These are phyloP conservation scores for Mesochorus sp. DNA, from an alignment of 2,888 invertebrate species.

Conservation along the genomic window DNA sequence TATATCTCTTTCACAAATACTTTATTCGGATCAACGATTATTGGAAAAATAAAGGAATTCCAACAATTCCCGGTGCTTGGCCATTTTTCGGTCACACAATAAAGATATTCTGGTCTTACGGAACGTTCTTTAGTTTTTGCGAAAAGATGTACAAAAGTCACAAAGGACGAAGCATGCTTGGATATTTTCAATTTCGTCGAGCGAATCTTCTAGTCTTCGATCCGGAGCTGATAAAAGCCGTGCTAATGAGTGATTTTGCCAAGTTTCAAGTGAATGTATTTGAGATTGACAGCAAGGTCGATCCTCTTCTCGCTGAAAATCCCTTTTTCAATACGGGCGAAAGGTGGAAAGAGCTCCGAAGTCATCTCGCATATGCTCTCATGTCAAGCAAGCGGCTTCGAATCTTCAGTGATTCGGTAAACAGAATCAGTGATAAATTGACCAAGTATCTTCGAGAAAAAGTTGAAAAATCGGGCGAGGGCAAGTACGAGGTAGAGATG, in stretches of 20 bases:
- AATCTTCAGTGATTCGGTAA: slow-evolving; percentile 70
- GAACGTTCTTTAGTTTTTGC: slow-evolving; percentile 41
- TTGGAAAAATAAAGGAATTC: slow-evolving; percentile 65
- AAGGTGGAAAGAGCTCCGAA: slow-evolving; percentile 66
- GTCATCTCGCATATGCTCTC: slow-evolving; percentile 48
- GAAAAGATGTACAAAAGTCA: slow-evolving; percentile 59
- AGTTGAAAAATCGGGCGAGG: neutral
- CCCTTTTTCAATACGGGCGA: slow-evolving; percentile 72
- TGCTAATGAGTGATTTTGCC: slow-evolving; percentile 70
- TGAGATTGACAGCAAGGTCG: slow-evolving; percentile 55
- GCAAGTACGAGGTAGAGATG: slow-evolving; percentile 71
- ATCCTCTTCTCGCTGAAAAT: slow-evolving; percentile 70
- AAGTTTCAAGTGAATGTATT: slow-evolving; percentile 69
- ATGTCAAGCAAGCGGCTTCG: slow-evolving; percentile 50
- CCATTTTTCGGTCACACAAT: slow-evolving; percentile 68
- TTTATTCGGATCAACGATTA: slow-evolving; percentile 42
- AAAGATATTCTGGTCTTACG: slow-evolving; percentile 39
- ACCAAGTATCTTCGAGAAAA: slow-evolving; percentile 31
- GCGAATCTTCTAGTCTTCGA: slow-evolving; percentile 70
- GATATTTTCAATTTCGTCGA: slow-evolving; percentile 63
- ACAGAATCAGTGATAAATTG: slow-evolving; percentile 68
- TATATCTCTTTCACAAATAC: slow-evolving; percentile 51
- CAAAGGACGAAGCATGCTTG: slow-evolving; percentile 68
- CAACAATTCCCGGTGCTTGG: slow-evolving; percentile 37
- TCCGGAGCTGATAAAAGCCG: slow-evolving; percentile 70